Base-by-base conservation (phyloP, 2,888 invertebrate species). In the Acronicta leporina region DNA sequence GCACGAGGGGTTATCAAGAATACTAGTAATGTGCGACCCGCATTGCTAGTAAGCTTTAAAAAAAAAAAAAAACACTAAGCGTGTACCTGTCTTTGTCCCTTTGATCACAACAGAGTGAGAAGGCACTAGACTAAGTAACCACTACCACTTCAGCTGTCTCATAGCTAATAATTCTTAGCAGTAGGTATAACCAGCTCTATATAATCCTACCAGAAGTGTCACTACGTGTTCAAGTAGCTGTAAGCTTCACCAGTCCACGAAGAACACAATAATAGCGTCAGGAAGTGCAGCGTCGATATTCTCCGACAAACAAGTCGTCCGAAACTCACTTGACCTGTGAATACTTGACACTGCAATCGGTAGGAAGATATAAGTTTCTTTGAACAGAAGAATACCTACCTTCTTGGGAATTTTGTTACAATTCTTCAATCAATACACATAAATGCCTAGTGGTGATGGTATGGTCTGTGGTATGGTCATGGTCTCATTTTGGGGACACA, bases 321-420 rank as follows among this genome's bases (percentile, higher is more conserved):
- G 77, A 70, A 77, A 30, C 59, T 15, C 77, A 46, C 75, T 75
- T 75, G 75, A 75, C 75, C 75, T 74, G 16, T n/a, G 38, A 38
- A 2, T 48, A 14, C 67, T 67, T 57, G 46, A 59, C 45, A 59
- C 56, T 63, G 69, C 77, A 73, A 67, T 33, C 16, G 35, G 15
- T 13, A 35, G 5, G 7, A 16, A 16, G 5, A 53, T 27, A 53
- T 35, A 48, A 52, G 27, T n/a, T 38, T 16, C 16, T 49, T 52
- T 14, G 2, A 7, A n/a, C 38, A 6, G 38, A n/a, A 38, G 2
- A 38, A 13, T n/a, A 38, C 38, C 33, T 38, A 38, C 38, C 33
- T 3, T 11, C 33, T 33, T 11, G 4, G 11, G 6, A 27, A 27
- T 3, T 20, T 20, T 3, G 20, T 20, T 4, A 20, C 20, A 20